Percentiles rank a stretch among this genome's conserved stretches.
Conservation (phyloP, 2,113 vertebrate genomes). For the Haliaeetus leucogaster region DNA sequence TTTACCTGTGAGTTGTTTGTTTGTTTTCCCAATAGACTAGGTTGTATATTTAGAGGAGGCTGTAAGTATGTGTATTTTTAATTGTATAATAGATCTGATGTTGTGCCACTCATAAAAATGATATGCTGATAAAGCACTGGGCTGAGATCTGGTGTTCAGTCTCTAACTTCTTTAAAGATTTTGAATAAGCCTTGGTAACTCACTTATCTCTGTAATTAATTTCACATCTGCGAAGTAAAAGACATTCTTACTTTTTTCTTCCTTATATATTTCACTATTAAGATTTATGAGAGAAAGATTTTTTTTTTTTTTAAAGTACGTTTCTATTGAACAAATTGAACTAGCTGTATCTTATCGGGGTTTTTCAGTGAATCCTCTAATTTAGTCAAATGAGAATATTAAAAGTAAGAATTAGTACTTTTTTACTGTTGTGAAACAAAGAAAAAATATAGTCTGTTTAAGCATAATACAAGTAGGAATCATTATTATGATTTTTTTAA, state of each 20-base stretch:
- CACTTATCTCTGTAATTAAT: constrained; percentile 43
- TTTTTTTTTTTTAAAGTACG: not conserved
- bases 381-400: constrained; percentile 30
- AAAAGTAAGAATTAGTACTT: not conserved
- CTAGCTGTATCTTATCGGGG: not conserved
- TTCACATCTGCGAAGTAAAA: not conserved
- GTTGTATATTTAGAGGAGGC: not conserved
- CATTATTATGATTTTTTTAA: not conserved
- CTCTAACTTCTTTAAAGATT: not conserved
- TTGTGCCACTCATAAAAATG: not conserved
- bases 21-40: not conserved
- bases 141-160: not conserved
- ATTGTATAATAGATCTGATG: not conserved
- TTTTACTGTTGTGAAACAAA: not conserved
- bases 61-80: not conserved
- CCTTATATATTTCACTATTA: not conserved
- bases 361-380: constrained; percentile 34
- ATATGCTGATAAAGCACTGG: not conserved
- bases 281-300: not conserved
- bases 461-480: not conserved
- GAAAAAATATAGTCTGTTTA: not conserved
- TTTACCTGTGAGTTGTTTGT: not conserved
- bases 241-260: not conserved
- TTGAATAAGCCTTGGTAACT: constrained; percentile 9
- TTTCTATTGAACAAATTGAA: constrained; percentile 27